Conservation (phyloP, 2,113 vertebrate genomes). For the Ammodytes dubius region DNA sequence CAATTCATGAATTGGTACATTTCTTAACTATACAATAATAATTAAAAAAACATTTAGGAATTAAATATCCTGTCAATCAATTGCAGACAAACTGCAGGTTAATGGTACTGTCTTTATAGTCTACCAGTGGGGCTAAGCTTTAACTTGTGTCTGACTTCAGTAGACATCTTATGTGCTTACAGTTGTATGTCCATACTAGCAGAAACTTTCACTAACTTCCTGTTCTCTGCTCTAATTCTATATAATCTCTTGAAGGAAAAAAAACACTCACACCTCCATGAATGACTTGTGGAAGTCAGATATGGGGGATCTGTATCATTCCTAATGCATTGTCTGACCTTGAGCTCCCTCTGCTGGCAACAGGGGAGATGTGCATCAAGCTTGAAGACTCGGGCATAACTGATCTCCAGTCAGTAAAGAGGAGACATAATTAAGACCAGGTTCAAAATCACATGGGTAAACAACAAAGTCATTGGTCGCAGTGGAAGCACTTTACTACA, state of each 20-base stretch:
- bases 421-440: background rate
- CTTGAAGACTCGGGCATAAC: no score
- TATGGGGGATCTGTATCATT: background rate
- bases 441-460: background rate
- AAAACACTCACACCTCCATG: background rate
- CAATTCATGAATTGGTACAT: background rate
- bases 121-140: background rate
- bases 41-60: background rate
- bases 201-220: background rate
- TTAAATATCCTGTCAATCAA: no score
- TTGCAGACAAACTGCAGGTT: no score
- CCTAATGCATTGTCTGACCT: background rate
- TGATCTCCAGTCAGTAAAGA: background rate
- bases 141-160: no score
- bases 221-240: background rate
- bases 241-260: background rate
- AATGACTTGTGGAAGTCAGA: background rate
- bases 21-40: background rate
- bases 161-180: no score
- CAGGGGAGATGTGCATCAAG: background rate
- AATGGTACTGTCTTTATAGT: background rate
- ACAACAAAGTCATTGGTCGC: background rate
- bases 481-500: background rate
- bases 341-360: slow-evolving; percentile 32
- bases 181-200: background rate